phyloP scores from a whole-genome alignment of 1,140 invertebrate species.

The Agrilus planipennis region DNA sequence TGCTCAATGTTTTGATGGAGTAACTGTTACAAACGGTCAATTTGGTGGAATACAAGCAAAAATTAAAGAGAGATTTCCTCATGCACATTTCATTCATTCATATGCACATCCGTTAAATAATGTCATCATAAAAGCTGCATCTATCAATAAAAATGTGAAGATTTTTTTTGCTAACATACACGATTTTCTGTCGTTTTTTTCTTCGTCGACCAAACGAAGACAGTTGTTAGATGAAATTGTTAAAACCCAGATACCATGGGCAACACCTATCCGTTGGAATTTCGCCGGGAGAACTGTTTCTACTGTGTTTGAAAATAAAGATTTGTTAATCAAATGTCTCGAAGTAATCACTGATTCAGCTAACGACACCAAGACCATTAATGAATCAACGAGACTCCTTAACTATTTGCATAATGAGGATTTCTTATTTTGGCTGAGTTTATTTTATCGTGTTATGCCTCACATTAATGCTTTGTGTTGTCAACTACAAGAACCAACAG shows the following conservation, averaged over 20 bases:
- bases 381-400: not conserved
- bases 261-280: slow-evolving; percentile 9
- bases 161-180: slow-evolving; percentile 20
- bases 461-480: not conserved
- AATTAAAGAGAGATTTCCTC: slow-evolving; percentile 7
- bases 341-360: slow-evolving; percentile 7
- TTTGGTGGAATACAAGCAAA: slow-evolving; percentile 23
- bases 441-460: slow-evolving; percentile 1
- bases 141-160: slow-evolving; percentile 11
- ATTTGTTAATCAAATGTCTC: slow-evolving; percentile 10
- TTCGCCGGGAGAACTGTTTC: slow-evolving; percentile 8
- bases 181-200: slow-evolving; percentile 11
- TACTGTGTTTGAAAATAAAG: slow-evolving; percentile 8
- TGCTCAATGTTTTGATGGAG: slow-evolving; percentile 25
- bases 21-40: slow-evolving; percentile 19
- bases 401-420: not conserved
- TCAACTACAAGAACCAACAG: not conserved
- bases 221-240: slow-evolving; percentile 11
- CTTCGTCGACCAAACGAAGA: slow-evolving; percentile 9
- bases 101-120: slow-evolving; percentile 21
- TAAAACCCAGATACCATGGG: slow-evolving; percentile 9
- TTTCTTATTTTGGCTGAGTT: slow-evolving; percentile 1
- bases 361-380: not conserved
- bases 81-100: slow-evolving; percentile 25
- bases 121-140: slow-evolving; percentile 4